phyloP scores from a whole-genome alignment of 2,888 invertebrate species.

The Hesperia comma region DNA sequence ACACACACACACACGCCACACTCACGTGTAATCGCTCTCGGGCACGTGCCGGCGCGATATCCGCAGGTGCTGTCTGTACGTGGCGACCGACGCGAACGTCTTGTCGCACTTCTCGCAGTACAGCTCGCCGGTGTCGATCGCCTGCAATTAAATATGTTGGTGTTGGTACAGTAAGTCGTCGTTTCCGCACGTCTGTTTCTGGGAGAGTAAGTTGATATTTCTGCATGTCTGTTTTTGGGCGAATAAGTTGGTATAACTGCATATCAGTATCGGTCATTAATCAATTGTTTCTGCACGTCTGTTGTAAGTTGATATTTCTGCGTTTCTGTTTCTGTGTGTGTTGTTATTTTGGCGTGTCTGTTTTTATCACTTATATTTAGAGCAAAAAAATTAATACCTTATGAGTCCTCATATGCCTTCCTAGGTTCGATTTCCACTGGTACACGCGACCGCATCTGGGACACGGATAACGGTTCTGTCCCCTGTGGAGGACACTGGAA shows the following conservation, averaged over 20 bases:
- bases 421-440: constrained; percentile 78
- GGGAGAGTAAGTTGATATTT: too few relatives aligned
- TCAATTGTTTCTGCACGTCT: too few relatives aligned
- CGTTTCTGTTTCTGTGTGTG: too few relatives aligned
- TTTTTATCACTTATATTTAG: too few relatives aligned
- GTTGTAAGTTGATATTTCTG: too few relatives aligned
- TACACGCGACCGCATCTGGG: constrained; percentile 75
- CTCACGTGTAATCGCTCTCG: constrained; percentile 66
- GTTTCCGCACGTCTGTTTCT: too few relatives aligned
- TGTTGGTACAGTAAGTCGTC: too few relatives aligned
- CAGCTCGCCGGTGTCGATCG: constrained; percentile 69
- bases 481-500: constrained; percentile 70
- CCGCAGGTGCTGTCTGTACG: constrained; percentile 67
- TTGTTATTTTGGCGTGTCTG: too few relatives aligned
- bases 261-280: too few relatives aligned
- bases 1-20: neutral
- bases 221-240: too few relatives aligned
- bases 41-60: constrained; percentile 65
- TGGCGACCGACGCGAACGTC: constrained; percentile 73
- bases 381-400: constrained; percentile 67
- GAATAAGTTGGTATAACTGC: too few relatives aligned
- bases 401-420: constrained; percentile 71
- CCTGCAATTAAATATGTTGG: constrained; percentile 49
- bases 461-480: constrained; percentile 73
- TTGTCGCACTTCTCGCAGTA: constrained; percentile 69